These are phyloP conservation scores for Monoplex corrugatus DNA, from an alignment of 2,888 invertebrate species.

Conservation along the genomic window DNA sequence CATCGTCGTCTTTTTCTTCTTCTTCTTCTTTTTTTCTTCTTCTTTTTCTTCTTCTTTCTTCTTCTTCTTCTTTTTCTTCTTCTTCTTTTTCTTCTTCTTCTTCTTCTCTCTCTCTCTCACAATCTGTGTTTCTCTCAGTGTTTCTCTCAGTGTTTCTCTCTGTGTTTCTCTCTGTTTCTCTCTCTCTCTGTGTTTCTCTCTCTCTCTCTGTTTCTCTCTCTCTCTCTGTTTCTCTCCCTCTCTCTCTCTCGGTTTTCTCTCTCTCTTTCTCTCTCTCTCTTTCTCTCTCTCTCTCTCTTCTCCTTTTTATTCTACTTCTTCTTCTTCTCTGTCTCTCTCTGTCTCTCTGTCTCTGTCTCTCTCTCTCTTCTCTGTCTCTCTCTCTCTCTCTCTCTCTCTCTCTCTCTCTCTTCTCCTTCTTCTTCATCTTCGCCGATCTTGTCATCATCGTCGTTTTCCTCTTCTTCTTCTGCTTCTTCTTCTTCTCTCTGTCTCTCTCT, in stretches of 20 bases:
- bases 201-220: too few relatives aligned
- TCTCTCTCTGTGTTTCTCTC: too few relatives aligned
- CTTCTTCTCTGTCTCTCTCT: too few relatives aligned
- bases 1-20: background rate
- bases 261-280: too few relatives aligned
- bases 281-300: too few relatives aligned
- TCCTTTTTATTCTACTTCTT: background rate
- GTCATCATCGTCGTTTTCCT: background rate
- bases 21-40: background rate
- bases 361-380: background rate
- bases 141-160: too few relatives aligned
- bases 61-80: background rate
- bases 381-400: conserved; percentile 17
- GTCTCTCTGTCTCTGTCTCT: too few relatives aligned
- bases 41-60: background rate
- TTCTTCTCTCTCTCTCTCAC: background rate
- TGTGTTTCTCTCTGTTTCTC: too few relatives aligned
- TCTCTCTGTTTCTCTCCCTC: too few relatives aligned
- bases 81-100: background rate
- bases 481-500: background rate
- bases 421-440: background rate
- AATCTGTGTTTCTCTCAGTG: too few relatives aligned
- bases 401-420: background rate
- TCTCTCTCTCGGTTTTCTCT: background rate
- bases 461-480: background rate